Base-by-base conservation (phyloP, 2,797 vertebrate species). In the Neosalanx taihuensis region DNA sequence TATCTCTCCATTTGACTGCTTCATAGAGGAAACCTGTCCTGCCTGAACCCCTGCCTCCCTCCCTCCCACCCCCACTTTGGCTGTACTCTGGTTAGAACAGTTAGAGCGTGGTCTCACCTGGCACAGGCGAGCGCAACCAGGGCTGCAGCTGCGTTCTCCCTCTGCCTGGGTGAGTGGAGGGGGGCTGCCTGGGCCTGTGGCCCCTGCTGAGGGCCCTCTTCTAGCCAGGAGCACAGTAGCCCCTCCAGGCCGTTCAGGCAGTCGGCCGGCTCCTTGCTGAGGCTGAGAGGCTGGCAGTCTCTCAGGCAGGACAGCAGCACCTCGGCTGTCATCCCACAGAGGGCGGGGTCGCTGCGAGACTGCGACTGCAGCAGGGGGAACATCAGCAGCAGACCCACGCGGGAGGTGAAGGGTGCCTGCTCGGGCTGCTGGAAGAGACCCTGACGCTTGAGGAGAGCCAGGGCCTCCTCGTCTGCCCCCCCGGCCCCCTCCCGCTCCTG, bases 321-420 rank as follows among this genome's bases (percentile, higher is more conserved):
- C 92, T 99, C 98, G 2, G 98, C 97, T 0, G 98, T 99, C 89
- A 99, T 95, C 23, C 97, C 96, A 71, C 97, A 97, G 85, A 99
- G 95, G 1, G 95, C 94, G 3, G 97, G 98, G 93, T 99, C 98
- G 41, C 94, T 97, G 78, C 95, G 94, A 64, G 96, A 97, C 91
- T 99, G 98, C 51, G 98, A 99, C 89, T 99, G 97, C 79, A 99
- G 92, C 13, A 99, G 94, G n/a, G 97, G 98, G 84, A 99, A 99
- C 84, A 99, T 96, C 85, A 99, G 88, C 18, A 99, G 92, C 67
- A 99, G 95, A 35, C 96, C 97, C 79, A 99, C 95, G 2, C 98
- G 94, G 0, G 98, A 99, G 0, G 97, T 99, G 86, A 99, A 99
- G 0, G 98, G 98, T 0, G 98, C 97, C 87, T 98, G 97, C 72